phyloP scores from a whole-genome alignment of 1,140 invertebrate genomes.

The Ips nitidus region DNA sequence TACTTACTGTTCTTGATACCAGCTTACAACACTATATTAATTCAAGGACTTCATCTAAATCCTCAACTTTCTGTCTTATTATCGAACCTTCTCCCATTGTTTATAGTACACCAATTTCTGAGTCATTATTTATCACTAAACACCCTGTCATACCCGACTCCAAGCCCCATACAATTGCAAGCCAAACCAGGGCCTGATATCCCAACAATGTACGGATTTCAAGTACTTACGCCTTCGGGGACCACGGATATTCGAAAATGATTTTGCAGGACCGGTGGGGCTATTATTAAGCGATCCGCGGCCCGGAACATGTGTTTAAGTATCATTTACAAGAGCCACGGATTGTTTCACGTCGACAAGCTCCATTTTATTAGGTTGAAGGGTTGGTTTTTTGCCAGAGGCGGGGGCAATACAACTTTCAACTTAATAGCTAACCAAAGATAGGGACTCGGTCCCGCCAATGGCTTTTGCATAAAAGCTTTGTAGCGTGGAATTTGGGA shows the following conservation, averaged over 20 bases:
- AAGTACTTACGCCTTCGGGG: conserved; percentile 13
- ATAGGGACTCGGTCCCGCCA: neutral
- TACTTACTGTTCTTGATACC: too few relatives aligned
- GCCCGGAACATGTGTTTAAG: conserved; percentile 44
- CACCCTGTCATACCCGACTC: too few relatives aligned
- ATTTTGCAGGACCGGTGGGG: conserved; percentile 33
- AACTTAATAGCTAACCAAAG: neutral
- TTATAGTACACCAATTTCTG: too few relatives aligned
- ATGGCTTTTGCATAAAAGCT: conserved; percentile 2
- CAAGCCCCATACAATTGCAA: too few relatives aligned
- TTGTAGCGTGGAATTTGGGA: conserved; percentile 15
- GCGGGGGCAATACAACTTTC: neutral
- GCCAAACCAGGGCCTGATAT: too few relatives aligned
- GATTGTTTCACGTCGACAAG: conserved; percentile 41
- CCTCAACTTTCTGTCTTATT: too few relatives aligned
- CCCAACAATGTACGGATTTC: neutral
- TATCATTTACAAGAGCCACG: conserved; percentile 32
- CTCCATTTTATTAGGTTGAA: conserved; percentile 22
- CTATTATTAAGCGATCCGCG: conserved; percentile 44
- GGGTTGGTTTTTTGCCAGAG: conserved; percentile 10
- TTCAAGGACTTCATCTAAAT: too few relatives aligned
- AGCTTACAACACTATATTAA: too few relatives aligned
- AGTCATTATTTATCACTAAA: too few relatives aligned
- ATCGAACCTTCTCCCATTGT: too few relatives aligned
- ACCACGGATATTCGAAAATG: conserved; percentile 38